phyloP scores from a whole-genome alignment of 37 sponge, comb jelly and placozoan species.

The Chondrosia reniformis region DNA sequence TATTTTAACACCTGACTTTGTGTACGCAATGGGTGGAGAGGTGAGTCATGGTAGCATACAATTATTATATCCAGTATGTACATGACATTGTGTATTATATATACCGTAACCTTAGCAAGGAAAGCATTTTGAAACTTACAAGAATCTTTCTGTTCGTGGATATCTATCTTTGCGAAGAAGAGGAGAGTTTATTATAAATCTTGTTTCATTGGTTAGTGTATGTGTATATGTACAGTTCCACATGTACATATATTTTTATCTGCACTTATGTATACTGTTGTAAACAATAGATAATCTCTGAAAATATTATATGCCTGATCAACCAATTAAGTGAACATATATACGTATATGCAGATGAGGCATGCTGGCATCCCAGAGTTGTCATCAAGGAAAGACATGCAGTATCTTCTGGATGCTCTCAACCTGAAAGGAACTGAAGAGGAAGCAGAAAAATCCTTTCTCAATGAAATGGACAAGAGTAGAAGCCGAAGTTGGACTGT shows the following conservation, averaged over 20 bases:
- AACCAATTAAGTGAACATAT: too few relatives aligned
- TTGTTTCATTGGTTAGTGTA: slow-evolving; percentile 70
- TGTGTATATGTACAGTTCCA: background rate
- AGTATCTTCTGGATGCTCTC: slow-evolving; percentile 62
- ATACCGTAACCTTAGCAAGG: slow-evolving; percentile 17
- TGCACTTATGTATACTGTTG: background rate
- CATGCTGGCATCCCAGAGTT: slow-evolving; percentile 86
- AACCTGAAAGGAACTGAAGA: slow-evolving; percentile 51
- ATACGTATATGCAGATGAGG: slow-evolving; percentile 58
- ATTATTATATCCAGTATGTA: background rate
- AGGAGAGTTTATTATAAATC: slow-evolving; percentile 79
- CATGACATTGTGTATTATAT: background rate
- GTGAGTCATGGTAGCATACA: too few relatives aligned
- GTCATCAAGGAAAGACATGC: slow-evolving; percentile 67
- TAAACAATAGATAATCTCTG: too few relatives aligned
- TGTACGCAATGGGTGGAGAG: slow-evolving; percentile 92
- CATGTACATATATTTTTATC: background rate
- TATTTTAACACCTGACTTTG: slow-evolving; percentile 93
- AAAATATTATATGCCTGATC: too few relatives aligned
- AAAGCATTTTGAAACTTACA: slow-evolving; percentile 47
- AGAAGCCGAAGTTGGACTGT: slow-evolving; percentile 70
- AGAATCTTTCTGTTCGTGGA: slow-evolving; percentile 73
- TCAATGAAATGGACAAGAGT: slow-evolving; percentile 61
- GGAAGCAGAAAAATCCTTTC: slow-evolving; percentile 70
- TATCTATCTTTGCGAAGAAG: slow-evolving; percentile 74